Evolutionary conservation across 2,888 invertebrate genomes (phyloP).

Genomic region (Pseudococcus viburni): DNA sequence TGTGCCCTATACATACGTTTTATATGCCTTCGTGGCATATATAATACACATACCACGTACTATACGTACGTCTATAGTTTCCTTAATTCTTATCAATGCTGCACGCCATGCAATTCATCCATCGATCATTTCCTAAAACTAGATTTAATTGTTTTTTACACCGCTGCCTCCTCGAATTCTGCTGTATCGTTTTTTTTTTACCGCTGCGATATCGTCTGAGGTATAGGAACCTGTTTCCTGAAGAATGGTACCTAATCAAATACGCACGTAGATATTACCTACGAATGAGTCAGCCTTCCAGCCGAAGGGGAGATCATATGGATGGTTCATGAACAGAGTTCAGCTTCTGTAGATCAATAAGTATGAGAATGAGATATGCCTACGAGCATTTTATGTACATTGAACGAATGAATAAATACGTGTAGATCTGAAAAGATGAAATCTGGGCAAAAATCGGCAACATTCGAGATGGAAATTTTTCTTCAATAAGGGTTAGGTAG

Average conservation of each 20-base stretch:
- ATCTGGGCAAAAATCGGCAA: too few species aligned
- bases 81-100: constrained; percentile 39
- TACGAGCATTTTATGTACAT: too few species aligned
- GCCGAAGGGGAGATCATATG: background rate
- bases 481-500: too few species aligned
- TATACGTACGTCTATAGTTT: constrained; percentile 13
- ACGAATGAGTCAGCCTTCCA: background rate
- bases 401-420: too few species aligned
- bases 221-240: background rate
- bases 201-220: background rate
- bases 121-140: constrained; percentile 43
- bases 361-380: too few species aligned
- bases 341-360: background rate
- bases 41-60: background rate
- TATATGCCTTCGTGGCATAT: background rate
- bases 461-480: too few species aligned
- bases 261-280: background rate
- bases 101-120: constrained; percentile 14
- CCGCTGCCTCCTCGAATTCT: background rate
- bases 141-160: background rate
- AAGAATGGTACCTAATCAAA: background rate
- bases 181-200: background rate
- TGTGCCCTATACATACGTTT: background rate
- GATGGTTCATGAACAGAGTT: background rate
- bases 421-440: too few species aligned